Evolutionary conservation across 2,797 vertebrate species (phyloP), one percentile per base, ranked within the genome.

Genomic region (Silurus lanzhouensis): DNA sequence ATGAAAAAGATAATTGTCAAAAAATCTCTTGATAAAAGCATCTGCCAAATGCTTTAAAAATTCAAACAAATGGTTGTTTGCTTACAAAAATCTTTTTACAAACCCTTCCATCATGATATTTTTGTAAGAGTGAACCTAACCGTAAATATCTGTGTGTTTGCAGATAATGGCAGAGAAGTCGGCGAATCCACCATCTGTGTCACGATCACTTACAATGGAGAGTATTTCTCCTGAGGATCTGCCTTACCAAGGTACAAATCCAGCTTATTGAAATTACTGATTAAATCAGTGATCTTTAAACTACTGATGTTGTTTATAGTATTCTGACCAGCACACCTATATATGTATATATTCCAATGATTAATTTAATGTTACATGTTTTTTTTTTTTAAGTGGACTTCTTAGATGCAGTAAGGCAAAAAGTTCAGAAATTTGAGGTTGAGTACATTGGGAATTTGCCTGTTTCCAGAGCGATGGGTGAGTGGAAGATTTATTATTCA

Each of bases 401-500:
- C 89, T 91, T 97, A 90, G 96, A 98, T 71, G 94, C 97, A 0
- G 94, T 97, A 89, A 94, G 95, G 84, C 94, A 96, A 88, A 94
- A 95, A 27, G 94, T 96, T 85, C 97, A 98, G 92, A 97, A 95
- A 90, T 99, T 97, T 14, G 94, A 97, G 68, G 97, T 97, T 7
- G 93, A 96, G 83, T 98, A 97, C 89, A 92, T 99, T 0, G 98
- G 98, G 55, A 97, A 94, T 88, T 93, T 97, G 88, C 96, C 97
- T 0, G 97, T 99, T 90, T 95, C 95, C 88, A 95, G 96, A 91
- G 96, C 97, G 68, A 97, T 97, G 97, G 98, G 98, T 99, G 84
- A 89, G 88, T 84, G 10, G 10, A 27, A 13, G 15, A 52, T 82
- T 77, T 31, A 57, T 8, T 70, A 70, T 68, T 80, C 44, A 72